Evolutionary conservation across 2,113 vertebrate genomes (phyloP).

Genomic region (Crypturellus undulatus): DNA sequence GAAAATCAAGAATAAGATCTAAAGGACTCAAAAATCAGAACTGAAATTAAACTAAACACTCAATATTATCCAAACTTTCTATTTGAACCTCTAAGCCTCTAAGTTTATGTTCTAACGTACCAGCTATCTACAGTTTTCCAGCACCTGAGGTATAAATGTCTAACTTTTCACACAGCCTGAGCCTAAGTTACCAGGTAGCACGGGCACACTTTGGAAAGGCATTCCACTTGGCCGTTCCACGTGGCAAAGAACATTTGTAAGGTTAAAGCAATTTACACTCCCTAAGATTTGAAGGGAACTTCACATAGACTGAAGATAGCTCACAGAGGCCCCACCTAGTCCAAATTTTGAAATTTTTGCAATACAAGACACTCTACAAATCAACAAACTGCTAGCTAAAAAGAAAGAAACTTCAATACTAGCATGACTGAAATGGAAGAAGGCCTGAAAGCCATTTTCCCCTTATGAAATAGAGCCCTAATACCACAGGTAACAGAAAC

Average conservation of each 20-base stretch:
- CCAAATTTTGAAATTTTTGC: background rate
- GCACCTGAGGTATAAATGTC: accelerated
- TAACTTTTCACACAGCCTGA: background rate
- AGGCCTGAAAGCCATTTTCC: background rate
- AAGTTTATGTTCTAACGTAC: background rate
- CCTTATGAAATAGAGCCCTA: background rate
- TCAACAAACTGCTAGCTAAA: background rate
- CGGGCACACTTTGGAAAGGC: background rate
- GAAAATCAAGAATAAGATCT: background rate
- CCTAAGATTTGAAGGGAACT: background rate
- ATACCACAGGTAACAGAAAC: conserved; percentile 8
- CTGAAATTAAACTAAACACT: background rate
- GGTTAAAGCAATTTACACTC: background rate
- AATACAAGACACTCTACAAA: background rate
- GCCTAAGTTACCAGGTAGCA: background rate
- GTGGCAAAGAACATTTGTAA: background rate
- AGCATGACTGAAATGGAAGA: background rate
- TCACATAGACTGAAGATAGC: background rate
- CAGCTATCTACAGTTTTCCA: background rate
- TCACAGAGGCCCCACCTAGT: background rate
- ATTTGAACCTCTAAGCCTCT: background rate
- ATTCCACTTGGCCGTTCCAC: background rate
- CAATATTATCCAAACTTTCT: background rate
- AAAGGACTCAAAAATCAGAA: background rate
- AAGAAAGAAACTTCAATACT: background rate